These are phyloP conservation scores for Callimorpha dominula DNA, from an alignment of 2,888 invertebrate genomes.

Conservation along the genomic window DNA sequence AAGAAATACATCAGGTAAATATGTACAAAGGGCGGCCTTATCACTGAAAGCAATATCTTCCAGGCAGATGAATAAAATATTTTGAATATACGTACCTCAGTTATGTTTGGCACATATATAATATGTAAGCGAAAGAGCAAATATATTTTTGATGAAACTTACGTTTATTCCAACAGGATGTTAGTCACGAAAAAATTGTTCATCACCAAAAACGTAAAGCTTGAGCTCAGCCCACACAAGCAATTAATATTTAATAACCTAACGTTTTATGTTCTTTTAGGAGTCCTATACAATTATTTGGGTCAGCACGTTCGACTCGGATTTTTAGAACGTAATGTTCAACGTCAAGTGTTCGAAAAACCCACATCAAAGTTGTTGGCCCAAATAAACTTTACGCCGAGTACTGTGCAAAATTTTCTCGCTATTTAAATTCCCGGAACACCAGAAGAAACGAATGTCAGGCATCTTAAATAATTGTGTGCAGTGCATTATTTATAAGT, in stretches of 20 bases:
- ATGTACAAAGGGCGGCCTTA: too few species aligned
- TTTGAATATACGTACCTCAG: background rate
- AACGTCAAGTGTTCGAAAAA: constrained; percentile 3
- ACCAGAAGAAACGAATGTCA: background rate
- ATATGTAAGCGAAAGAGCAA: background rate
- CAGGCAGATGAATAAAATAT: too few species aligned
- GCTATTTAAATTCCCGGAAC: background rate
- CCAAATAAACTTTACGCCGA: background rate
- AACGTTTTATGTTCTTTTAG: constrained; percentile 10
- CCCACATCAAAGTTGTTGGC: constrained; percentile 3
- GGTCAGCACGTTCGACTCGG: background rate
- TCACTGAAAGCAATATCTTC: too few species aligned
- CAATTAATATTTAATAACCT: constrained; percentile 18
- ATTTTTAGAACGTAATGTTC: constrained; percentile 3
- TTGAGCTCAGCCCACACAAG: constrained; percentile 8
- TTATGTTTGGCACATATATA: background rate
- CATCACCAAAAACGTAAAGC: constrained; percentile 13
- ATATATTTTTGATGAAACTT: background rate
- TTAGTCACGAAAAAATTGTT: constrained; percentile 9
- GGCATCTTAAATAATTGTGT: background rate
- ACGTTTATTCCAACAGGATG: constrained; percentile 1
- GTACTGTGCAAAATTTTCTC: background rate
- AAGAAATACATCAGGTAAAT: too few species aligned
- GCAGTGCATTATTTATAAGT: background rate
- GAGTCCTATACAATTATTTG: constrained; percentile 6